Base-by-base conservation (phyloP, 2,797 vertebrate genomes). In the Gymnopithys bicolor region DNA sequence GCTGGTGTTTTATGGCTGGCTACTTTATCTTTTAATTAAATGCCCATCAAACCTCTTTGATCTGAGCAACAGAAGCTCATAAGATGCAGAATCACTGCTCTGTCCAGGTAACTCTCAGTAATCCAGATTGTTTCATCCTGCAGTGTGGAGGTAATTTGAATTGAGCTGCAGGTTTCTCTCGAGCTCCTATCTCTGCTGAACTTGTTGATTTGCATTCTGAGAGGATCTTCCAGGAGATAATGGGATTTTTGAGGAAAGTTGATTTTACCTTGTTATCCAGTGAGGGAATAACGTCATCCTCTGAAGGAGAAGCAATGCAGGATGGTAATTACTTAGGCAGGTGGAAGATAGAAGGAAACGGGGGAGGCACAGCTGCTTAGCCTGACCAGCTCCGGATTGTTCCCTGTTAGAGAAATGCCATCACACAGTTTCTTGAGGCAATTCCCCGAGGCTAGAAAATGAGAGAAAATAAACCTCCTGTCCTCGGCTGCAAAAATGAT, bases 161-260 rank as follows among this genome's bases (percentile, higher is more conserved):
- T 46, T 28, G 78, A 87, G 52, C 85, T 70, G 71, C 2, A 7
- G 10, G 69, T 28, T 93, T 59, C 85, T 89, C 33, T 24, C 73
- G 56, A 62, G 30, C 41, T 93, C 55, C 68, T 43, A 17, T 84
- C 84, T 82, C 80, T 32, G 68, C 71, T 69, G 85, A 85, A 81
- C 86, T 84, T 94, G 87, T 89, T 96, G 93, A 96, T 96, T 92
- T 96, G 92, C 90, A 96, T 97, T 96, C 91, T 0, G 9, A 90
- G 83, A 70, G 85, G 80, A 90, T 95, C 81, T 93, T 88, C 19
- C 62, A 69, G 74, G 53, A 94, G 89, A 94, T 96, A 93, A 97
- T 94, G 86, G 94, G 87, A 94, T 96, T 94, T 96, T 93, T 90
- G 95, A 90, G 89, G 84, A 96, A 97, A 95, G 94, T 81, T 96